Conservation (phyloP, 2,113 vertebrate genomes). For the Xerus inauris region DNA sequence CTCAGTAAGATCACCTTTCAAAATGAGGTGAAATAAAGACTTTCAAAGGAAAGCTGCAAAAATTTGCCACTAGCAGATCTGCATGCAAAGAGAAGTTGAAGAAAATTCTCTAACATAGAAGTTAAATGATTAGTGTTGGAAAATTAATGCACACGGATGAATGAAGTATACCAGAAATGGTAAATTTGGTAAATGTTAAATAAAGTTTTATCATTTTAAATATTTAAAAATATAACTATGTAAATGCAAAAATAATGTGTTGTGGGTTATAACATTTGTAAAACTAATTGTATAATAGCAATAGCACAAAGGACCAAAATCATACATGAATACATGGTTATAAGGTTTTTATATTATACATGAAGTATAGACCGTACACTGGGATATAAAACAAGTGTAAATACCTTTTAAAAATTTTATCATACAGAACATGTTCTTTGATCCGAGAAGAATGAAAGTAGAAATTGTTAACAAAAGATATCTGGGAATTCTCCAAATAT, state of each 20-base stretch:
- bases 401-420: background rate
- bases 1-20: background rate
- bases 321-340: background rate
- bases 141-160: background rate
- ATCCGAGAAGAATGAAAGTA: background rate
- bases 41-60: background rate
- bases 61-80: background rate
- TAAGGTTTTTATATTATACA: background rate
- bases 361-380: background rate
- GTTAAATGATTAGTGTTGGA: background rate
- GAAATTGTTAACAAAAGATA: background rate
- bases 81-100: background rate
- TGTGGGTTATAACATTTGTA: background rate
- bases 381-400: background rate
- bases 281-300: background rate
- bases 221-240: background rate
- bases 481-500: background rate
- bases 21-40: background rate
- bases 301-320: background rate
- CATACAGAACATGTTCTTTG: background rate
- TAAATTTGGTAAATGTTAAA: background rate
- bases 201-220: background rate
- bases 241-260: background rate
- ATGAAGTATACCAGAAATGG: background rate
- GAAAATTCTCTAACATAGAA: background rate